Evolutionary conservation across 2,888 invertebrate species (phyloP).

Genomic region (Imbricaverruca yamaguchii): DNA sequence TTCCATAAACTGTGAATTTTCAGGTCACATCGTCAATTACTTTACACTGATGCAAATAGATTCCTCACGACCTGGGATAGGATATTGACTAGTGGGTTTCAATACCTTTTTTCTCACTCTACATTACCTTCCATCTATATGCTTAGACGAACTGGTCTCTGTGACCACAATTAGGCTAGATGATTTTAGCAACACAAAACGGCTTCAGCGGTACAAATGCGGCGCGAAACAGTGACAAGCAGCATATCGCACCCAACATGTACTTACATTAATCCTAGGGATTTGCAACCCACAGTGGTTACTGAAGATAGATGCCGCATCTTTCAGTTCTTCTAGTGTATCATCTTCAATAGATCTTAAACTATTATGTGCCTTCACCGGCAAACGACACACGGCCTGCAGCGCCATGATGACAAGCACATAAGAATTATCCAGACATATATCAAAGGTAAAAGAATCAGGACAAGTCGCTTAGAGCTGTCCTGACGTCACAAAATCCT

Average conservation of each 20-base stretch:
- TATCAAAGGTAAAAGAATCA: background rate
- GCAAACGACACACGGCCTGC: background rate
- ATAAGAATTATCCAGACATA: background rate
- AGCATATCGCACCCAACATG: background rate
- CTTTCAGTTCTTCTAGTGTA: background rate
- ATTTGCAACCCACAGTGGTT: background rate
- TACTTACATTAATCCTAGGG: background rate
- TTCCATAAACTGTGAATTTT: too few species aligned
- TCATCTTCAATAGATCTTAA: background rate
- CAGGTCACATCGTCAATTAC: too few species aligned
- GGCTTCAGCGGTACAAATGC: background rate
- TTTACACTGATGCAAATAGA: too few species aligned
- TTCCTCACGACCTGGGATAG: too few species aligned
- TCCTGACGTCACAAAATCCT: background rate
- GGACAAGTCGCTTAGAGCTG: background rate
- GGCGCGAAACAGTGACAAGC: background rate
- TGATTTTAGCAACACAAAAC: too few species aligned
- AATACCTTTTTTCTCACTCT: background rate
- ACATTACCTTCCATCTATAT: background rate
- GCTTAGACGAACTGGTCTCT: background rate
- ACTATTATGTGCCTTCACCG: background rate
- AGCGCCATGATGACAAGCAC: background rate
- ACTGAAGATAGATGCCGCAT: background rate
- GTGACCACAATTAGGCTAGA: background rate
- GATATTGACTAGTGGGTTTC: too few species aligned